Conservation (phyloP, 2,797 vertebrate species). For the Eidolon dupreanum region DNA sequence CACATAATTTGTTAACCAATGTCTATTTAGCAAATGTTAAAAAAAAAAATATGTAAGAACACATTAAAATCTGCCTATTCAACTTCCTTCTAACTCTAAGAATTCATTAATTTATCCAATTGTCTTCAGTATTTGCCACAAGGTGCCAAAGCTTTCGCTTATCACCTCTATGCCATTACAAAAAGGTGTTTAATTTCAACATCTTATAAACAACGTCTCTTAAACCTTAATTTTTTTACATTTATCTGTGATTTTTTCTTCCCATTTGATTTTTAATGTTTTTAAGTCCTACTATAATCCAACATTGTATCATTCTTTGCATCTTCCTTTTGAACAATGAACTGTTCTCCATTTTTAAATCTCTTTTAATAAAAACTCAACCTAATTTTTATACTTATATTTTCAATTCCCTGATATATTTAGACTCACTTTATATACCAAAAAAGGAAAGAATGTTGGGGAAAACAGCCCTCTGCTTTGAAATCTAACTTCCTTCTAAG, state of each 20-base stretch:
- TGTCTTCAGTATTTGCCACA: neutral
- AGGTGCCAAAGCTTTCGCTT: neutral
- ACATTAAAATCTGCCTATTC: neutral
- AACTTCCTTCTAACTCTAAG: neutral
- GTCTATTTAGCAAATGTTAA: neutral
- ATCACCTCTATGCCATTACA: neutral
- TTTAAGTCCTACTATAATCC: neutral
- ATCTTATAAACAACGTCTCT: neutral
- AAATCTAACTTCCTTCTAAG: slow-evolving; percentile 44
- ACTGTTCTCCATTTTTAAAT: neutral
- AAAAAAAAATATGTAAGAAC: neutral
- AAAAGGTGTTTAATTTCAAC: neutral
- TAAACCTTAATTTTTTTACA: neutral
- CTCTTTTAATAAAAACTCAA: slow-evolving; percentile 28
- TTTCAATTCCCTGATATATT: neutral
- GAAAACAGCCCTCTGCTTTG: neutral
- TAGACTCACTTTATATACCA: neutral
- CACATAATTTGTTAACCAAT: neutral
- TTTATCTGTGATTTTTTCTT: neutral
- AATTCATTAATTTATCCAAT: neutral
- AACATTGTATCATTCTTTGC: neutral
- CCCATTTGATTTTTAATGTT: neutral
- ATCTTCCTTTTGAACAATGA: neutral
- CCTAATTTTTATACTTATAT: slow-evolving; percentile 8
- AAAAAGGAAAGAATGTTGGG: neutral